Evolutionary conservation across 2,888 invertebrate genomes (phyloP).

Genomic region (Ceriagrion tenellum): DNA sequence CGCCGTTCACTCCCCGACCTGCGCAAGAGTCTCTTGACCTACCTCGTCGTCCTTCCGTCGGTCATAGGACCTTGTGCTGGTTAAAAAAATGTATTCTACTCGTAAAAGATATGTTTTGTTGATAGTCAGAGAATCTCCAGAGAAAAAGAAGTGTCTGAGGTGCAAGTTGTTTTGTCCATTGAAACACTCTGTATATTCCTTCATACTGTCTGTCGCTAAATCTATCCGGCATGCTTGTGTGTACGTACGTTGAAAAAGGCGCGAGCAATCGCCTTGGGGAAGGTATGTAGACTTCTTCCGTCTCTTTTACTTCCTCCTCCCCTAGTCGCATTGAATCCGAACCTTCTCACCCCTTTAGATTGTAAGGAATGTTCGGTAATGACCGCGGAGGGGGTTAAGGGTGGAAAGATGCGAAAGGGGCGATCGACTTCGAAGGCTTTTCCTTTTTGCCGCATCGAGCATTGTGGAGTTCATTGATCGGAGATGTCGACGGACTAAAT

Average conservation of each 20-base stretch:
- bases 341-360: not conserved
- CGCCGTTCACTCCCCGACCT: not conserved
- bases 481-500: constrained; percentile 7
- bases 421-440: not conserved
- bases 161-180: too few relatives aligned
- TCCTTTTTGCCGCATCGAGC: not conserved
- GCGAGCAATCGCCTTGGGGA: not conserved
- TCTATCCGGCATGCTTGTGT: too few relatives aligned
- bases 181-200: too few relatives aligned
- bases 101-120: too few relatives aligned
- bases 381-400: not conserved
- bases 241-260: not conserved
- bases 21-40: constrained; percentile 52
- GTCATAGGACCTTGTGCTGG: not conserved
- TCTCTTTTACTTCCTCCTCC: not conserved
- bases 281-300: not conserved
- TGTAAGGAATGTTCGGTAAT: not conserved
- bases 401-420: not conserved
- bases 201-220: too few relatives aligned
- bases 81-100: too few relatives aligned
- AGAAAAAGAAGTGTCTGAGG: too few relatives aligned
- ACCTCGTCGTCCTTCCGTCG: constrained; percentile 49
- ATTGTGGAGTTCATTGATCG: not conserved
- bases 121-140: too few relatives aligned
- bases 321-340: not conserved